Evolutionary conservation across 1,140 invertebrate genomes (phyloP).

Genomic region (Rhyacophila brunnea): DNA sequence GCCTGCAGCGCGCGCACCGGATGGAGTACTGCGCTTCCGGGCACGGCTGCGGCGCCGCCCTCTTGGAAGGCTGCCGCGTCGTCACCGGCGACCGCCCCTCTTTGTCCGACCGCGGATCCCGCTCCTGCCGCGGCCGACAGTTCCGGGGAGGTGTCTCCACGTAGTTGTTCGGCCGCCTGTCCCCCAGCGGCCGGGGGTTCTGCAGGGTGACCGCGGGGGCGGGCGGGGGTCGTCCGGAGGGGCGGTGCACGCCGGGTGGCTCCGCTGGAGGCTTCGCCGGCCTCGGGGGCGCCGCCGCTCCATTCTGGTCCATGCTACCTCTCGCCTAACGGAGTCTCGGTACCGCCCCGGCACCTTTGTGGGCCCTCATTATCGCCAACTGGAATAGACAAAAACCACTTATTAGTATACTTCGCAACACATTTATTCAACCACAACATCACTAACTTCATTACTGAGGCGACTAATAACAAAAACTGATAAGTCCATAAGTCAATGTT

Average conservation of each 20-base stretch:
- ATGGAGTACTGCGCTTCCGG: slow-evolving; percentile 62
- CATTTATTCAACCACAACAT: no score
- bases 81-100: slow-evolving; percentile 44
- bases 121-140: slow-evolving; percentile 39
- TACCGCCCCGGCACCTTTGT: slow-evolving; percentile 40
- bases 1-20: slow-evolving; percentile 80
- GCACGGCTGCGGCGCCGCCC: slow-evolving; percentile 44
- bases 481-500: no score
- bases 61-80: slow-evolving; percentile 47
- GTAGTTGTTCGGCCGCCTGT: slow-evolving; percentile 79
- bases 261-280: slow-evolving; percentile 42
- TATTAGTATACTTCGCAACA: no score
- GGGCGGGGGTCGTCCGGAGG: slow-evolving; percentile 54
- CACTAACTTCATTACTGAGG: no score
- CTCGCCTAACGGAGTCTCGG: slow-evolving; percentile 18
- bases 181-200: slow-evolving; percentile 72
- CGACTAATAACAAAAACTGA: no score
- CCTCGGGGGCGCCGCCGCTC: slow-evolving; percentile 45
- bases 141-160: slow-evolving; percentile 70
- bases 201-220: slow-evolving; percentile 64
- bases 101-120: slow-evolving; percentile 33
- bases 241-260: slow-evolving; percentile 55
- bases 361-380: slow-evolving; percentile 39
- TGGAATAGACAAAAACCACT: slow-evolving; percentile 13
- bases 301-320: slow-evolving; percentile 44